Evolutionary conservation across 2,888 invertebrate genomes (phyloP), one percentile per base, ranked within the genome.

Genomic region (Eustalomyia histrio): DNA sequence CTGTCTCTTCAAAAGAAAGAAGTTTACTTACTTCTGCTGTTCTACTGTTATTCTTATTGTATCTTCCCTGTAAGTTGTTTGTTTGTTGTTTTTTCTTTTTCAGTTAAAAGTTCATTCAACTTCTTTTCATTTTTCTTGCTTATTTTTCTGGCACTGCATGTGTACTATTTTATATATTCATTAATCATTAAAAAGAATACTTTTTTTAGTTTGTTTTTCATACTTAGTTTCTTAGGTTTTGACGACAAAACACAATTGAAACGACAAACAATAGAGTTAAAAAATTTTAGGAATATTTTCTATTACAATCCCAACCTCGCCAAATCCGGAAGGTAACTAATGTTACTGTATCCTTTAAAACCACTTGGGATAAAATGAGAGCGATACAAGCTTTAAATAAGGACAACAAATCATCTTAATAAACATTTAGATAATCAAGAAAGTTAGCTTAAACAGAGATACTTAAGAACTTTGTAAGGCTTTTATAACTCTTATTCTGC

Each of bases 61-160:
- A 12, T 60, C 10, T 60, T 60, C 39, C 29, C 3, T 29, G 29
- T 1, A 29, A 29, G 29, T 43, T 63, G 17, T 33, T 58, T 39
- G 12, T 53, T 60, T 65, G 33, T 50, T 73, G 47, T 14, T 65
- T 17, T n/a, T 58, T 74, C 17, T 57, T 73, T 29, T 33, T 21
- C 10, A 47, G 47, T 33, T 50, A 24, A 68, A 39, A 39, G 73
- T 73, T 73, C 63, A 73, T 73, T 73, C 43, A 73, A 65, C 73
- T 65, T 47, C 14, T 65, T 47, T 29, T 29, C 10, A 52, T 21
- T 4, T 61, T 63, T 71, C 35, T 47, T 47, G 47, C 17, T 50
- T 33, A 35, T 58, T 64, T 29, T 57, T n/a, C 18, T 57, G 29
- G 29, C 29, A 29, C 29, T 29, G 7, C 29, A 29, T 29, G 29